Base-by-base conservation (phyloP, 2,113 vertebrate species). In the Centrocercus urophasianus region DNA sequence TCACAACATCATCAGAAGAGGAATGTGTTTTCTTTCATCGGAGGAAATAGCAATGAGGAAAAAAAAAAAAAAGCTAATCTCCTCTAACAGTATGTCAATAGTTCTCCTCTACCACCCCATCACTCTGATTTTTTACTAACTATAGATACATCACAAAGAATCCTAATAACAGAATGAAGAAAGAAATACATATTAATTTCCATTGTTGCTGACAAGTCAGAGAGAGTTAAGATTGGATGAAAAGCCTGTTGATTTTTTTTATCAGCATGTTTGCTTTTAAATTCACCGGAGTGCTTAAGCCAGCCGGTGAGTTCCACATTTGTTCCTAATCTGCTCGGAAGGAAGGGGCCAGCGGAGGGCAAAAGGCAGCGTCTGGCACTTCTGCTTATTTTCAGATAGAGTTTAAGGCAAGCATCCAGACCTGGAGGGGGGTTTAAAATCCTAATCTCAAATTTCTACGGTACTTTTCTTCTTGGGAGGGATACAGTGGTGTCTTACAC, bases 261-360 rank as follows among this genome's bases (percentile, higher is more conserved):
- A 90, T 90, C 42, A 0, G 52, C 19, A 10, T 84, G 86, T 78
- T 95, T 95, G 70, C 83, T 95, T 95, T 95, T 94, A 78, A 86
- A 71, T n/a, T 93, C 42, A 15, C 10, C 60, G 81, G 36, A 86
- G 85, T 79, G 61, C 83, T 95, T 71, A 91, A 92, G 59, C 2
- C 4, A 83, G 70, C 65, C 3, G 1, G 20, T 90, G 88, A 94
- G 83, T 63, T 94, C 71, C 57, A 88, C 93, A 94, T 95, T 97
- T 91, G 91, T 86, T 97, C 93, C 90, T 94, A 94, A 95, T 95
- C 87, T 94, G 85, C 93, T 90, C 72, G 75, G 91, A 89, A 93
- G 91, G 76, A 88, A 89, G 45, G 90, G 92, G 91, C 96, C 94
- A 88, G 86, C 3, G 0, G 90, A 95, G 83, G 92, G 90, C 59